These are phyloP conservation scores for Papilio gigon DNA, from an alignment of 2,888 invertebrate genomes.

Conservation along the genomic window DNA sequence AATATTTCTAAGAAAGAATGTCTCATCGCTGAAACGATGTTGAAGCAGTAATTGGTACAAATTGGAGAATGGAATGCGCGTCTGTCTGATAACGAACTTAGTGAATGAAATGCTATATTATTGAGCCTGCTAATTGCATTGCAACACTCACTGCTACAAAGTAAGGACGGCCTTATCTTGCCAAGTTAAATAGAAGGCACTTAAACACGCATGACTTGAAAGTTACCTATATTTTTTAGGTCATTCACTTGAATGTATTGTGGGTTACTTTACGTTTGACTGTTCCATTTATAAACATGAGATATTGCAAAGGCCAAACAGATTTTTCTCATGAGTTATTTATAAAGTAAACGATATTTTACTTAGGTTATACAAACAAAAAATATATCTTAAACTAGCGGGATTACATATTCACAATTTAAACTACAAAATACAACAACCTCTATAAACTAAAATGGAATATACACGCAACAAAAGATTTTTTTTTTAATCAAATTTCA, in stretches of 20 bases:
- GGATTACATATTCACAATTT: neutral
- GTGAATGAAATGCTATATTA: conserved; percentile 48
- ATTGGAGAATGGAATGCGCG: conserved; percentile 60
- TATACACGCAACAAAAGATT: too few relatives aligned
- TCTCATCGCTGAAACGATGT: conserved; percentile 14
- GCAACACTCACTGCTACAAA: conserved; percentile 24
- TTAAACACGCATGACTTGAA: neutral
- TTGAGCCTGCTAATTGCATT: conserved; percentile 42
- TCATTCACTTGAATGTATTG: neutral
- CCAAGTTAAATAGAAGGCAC: conserved; percentile 19
- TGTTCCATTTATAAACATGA: neutral
- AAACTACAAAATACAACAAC: neutral
- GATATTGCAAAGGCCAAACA: neutral
- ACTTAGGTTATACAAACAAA: neutral
- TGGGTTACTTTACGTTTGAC: neutral
- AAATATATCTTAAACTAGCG: neutral
- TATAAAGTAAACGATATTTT: conserved; percentile 1
- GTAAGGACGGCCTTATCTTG: conserved; percentile 16
- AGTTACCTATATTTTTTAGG: conserved; percentile 5
- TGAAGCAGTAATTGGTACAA: conserved; percentile 49
- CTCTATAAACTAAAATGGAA: neutral
- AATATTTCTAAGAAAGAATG: conserved; percentile 41
- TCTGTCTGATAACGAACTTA: conserved; percentile 53
- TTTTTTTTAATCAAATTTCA: too few relatives aligned
- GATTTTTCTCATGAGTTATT: conserved; percentile 1